Conservation (phyloP, 2,888 invertebrate genomes). For the Ctenicera cuprea region DNA sequence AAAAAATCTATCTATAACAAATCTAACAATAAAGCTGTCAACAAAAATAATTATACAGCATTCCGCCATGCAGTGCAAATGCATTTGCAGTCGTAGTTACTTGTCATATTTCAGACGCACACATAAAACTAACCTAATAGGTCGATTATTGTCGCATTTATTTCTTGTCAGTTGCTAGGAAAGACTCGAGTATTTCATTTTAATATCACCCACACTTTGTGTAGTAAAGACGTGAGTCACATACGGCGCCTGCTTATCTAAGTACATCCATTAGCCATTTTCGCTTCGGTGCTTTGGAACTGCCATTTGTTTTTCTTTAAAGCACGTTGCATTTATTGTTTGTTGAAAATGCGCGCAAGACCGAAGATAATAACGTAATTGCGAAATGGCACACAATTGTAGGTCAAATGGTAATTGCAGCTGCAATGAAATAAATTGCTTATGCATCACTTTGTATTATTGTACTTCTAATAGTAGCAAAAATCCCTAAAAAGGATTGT, state of each 20-base stretch:
- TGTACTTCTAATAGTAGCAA: too few relatives aligned
- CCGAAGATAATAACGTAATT: neutral
- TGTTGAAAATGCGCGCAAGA: neutral
- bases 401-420: neutral
- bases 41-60: slow-evolving; percentile 20
- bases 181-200: slow-evolving; percentile 15
- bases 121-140: slow-evolving; percentile 24
- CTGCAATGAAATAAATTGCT: slow-evolving; percentile 3
- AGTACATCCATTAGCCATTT: slow-evolving; percentile 31
- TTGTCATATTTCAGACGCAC: slow-evolving; percentile 7
- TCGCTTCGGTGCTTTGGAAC: slow-evolving; percentile 14
- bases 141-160: slow-evolving; percentile 34
- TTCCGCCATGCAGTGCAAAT: slow-evolving; percentile 1
- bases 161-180: slow-evolving; percentile 20
- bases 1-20: slow-evolving; percentile 1
- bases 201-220: slow-evolving; percentile 33
- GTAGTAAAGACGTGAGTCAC: slow-evolving; percentile 25
- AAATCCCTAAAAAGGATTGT: too few relatives aligned
- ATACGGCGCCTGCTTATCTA: slow-evolving; percentile 34
- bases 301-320: slow-evolving; percentile 1
- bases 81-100: slow-evolving; percentile 4
- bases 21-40: slow-evolving; percentile 28
- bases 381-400: slow-evolving; percentile 1
- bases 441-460: neutral
- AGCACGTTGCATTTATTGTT: slow-evolving; percentile 8